Evolutionary conservation across 2,888 invertebrate genomes (phyloP), one percentile per base, ranked within the genome.

Genomic region (Dastarcus helophoroides): DNA sequence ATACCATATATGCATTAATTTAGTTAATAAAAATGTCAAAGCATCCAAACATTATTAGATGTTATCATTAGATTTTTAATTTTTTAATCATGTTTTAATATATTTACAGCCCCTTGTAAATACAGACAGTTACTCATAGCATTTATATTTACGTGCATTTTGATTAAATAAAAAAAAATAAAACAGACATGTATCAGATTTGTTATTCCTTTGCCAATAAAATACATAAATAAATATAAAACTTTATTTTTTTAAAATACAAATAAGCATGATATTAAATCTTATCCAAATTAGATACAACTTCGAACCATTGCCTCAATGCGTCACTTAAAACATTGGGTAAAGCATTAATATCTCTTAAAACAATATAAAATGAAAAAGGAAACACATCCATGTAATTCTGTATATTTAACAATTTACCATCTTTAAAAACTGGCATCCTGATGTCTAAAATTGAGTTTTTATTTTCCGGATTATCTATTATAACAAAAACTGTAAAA

Each of bases 241-340:
- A 17, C 12, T 10, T 24, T 25, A 22, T 8, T 26, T 17, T 14
- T 23, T 19, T 19, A 19, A n/a, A 19, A 19, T 7, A 7, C 19
- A 7, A 19, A 19, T 19, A 19, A 7, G 19, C n/a, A 7, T n/a
- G n/a, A n/a, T n/a, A n/a, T 19, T 37, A 38, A 27, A 33, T 36
- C 27, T 48, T 46, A 47, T 57, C 55, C 33, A 51, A 38, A 56
- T 73, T 76, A 10, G 80, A 80, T 8, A 94, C 88, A 36, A 97
- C 65, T 67, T 99, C 97, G 59, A 99, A 98, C 98, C 98, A 99
- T 56, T 99, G 97, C 34, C 95, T 66, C 37, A 99, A 68, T 1
- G 97, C 95, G 58, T 98, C 95, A 46, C 95, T 89, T 14, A 99
- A 67, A 2, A 94, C 88, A 17, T 74, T 69, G 0, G 98, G 97